Percentiles rank a stretch among this genome's conserved stretches.
Conservation (phyloP, 2,888 invertebrate species). For the Polia nebulosa region DNA sequence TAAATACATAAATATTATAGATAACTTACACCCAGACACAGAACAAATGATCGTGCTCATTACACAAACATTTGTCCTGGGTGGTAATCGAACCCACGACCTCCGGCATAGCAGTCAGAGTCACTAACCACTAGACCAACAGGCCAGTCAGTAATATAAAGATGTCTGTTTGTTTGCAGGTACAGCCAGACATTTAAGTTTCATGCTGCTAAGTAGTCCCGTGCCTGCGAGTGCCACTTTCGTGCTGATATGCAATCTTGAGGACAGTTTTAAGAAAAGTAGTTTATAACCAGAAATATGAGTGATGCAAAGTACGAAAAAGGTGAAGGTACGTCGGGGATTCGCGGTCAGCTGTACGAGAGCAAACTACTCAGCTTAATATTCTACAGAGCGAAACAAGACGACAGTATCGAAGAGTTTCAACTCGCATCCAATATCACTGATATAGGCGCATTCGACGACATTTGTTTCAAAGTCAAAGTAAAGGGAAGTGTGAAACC, state of each 20-base stretch:
- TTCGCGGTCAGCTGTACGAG: slow-evolving; percentile 59
- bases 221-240: not conserved
- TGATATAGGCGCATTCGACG: slow-evolving; percentile 54
- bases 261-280: not conserved
- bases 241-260: not conserved
- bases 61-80: no score
- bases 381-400: slow-evolving; percentile 44
- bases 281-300: no score
- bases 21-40: no score
- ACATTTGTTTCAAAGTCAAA: slow-evolving; percentile 55
- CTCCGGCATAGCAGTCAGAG: no score
- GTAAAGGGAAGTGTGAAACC: slow-evolving; percentile 17
- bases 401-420: slow-evolving; percentile 47
- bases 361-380: slow-evolving; percentile 57
- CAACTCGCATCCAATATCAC: slow-evolving; percentile 58
- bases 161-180: not conserved
- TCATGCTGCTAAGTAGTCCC: not conserved
- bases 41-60: no score
- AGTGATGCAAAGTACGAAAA: not conserved
- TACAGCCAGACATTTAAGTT: not conserved
- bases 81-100: no score
- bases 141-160: no score
- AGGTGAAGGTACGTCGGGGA: not conserved
- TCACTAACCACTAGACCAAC: no score
- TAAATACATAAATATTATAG: no score